These are phyloP conservation scores for Oceanodroma tethys DNA, from an alignment of 2,113 vertebrate genomes.

Conservation along the genomic window DNA sequence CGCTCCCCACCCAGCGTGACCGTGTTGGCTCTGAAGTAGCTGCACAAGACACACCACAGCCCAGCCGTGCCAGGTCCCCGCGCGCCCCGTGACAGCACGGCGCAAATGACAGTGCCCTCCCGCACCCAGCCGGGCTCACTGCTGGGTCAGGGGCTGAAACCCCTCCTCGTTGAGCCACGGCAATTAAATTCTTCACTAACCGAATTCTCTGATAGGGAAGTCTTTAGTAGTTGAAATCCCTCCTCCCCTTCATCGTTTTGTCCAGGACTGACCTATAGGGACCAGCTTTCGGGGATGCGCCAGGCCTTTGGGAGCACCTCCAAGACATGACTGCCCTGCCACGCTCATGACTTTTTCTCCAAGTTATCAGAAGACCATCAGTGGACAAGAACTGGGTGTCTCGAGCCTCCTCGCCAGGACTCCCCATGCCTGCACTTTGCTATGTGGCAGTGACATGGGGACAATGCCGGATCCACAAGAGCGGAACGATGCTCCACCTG, in stretches of 20 bases:
- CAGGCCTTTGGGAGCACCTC: neutral
- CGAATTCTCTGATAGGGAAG: neutral
- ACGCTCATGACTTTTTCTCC: neutral
- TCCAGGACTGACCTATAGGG: neutral
- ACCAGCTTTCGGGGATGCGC: neutral
- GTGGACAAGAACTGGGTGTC: neutral
- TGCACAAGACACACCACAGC: neutral
- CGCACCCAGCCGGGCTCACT: neutral
- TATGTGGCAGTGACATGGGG: neutral
- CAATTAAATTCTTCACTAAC: neutral
- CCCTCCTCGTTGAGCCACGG: neutral
- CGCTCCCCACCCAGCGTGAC: neutral
- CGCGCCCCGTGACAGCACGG: neutral
- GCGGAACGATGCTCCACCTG: neutral
- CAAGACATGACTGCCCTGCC: accelerated
- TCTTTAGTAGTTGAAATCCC: neutral
- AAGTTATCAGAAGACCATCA: neutral
- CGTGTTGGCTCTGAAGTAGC: neutral
- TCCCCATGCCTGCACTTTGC: neutral
- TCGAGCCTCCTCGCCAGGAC: neutral
- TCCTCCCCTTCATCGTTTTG: neutral
- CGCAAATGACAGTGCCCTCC: neutral
- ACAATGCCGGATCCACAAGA: neutral
- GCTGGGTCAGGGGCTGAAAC: neutral
- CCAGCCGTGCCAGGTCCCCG: neutral